Percentiles rank a stretch among this genome's conserved stretches.
phyloP scores from a whole-genome alignment of 2,888 invertebrate species.

The Eupithecia insigniata region DNA sequence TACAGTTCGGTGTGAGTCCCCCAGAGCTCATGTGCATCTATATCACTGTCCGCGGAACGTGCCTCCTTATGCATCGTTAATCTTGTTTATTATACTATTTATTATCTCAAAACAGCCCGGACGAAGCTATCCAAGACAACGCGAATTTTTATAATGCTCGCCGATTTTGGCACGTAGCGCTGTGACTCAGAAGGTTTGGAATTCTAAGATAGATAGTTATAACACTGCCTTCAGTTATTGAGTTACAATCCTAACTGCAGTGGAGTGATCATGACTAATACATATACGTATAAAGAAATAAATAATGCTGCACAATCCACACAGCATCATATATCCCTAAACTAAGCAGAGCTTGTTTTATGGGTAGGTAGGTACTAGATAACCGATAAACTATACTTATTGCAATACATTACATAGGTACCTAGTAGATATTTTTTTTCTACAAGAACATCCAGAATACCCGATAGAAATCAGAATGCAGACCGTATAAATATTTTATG shows the following conservation, averaged over 20 bases:
- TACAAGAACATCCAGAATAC: no score
- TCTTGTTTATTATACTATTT: constrained; percentile 82
- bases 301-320: neutral
- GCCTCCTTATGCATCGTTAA: constrained; percentile 81
- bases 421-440: neutral
- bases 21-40: constrained; percentile 63
- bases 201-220: neutral
- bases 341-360: no score
- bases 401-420: no score
- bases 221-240: no score
- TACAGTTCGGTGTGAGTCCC: constrained; percentile 41
- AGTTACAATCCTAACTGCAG: neutral
- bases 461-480: no score
- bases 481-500: no score
- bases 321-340: no score
- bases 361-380: no score
- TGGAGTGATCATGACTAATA: neutral
- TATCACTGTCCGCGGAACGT: constrained; percentile 77
- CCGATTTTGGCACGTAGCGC: constrained; percentile 20
- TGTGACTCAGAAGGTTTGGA: constrained; percentile 8
- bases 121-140: constrained; percentile 39
- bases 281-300: neutral
- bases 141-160: constrained; percentile 41
- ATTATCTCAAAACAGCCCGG: constrained; percentile 64
- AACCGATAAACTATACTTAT: no score